Evolutionary conservation across 2,113 vertebrate genomes (phyloP).

Genomic region (Chionis minor): DNA sequence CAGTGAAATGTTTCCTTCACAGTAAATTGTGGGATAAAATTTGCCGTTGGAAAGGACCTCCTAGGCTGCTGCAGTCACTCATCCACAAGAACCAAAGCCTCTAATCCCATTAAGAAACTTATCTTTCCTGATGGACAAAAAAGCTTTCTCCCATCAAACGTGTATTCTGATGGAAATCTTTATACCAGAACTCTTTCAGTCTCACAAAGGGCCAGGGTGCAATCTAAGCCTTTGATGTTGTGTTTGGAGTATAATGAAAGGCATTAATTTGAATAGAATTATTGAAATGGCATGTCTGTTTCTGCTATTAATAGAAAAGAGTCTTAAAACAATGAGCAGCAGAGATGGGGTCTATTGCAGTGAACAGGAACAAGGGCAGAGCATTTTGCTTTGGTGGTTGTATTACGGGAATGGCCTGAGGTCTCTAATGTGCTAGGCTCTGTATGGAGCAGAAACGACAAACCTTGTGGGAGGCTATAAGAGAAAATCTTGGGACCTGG

Average conservation of each 20-base stretch:
- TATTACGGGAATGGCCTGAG: not conserved
- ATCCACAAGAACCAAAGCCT: slow-evolving; percentile 18
- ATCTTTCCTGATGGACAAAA: slow-evolving; percentile 53
- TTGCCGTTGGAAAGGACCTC: slow-evolving; percentile 15
- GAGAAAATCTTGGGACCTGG: not conserved
- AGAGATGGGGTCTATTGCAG: slow-evolving; percentile 34
- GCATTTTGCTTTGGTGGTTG: not conserved
- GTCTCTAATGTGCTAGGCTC: not conserved
- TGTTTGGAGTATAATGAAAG: slow-evolving; percentile 66
- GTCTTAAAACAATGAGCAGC: slow-evolving; percentile 54
- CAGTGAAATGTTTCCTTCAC: not conserved
- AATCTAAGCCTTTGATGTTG: slow-evolving; percentile 61
- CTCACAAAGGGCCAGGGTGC: slow-evolving; percentile 49
- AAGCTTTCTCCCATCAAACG: slow-evolving; percentile 54
- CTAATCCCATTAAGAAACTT: slow-evolving; percentile 58
- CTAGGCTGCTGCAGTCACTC: slow-evolving; percentile 18
- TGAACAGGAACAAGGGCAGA: slow-evolving; percentile 23
- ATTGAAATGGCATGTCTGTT: slow-evolving; percentile 65
- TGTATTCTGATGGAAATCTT: slow-evolving; percentile 65
- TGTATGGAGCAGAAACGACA: not conserved
- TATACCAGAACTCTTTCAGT: slow-evolving; percentile 25
- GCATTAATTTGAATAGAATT: slow-evolving; percentile 71
- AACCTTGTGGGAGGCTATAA: not conserved
- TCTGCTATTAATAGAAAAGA: slow-evolving; percentile 61
- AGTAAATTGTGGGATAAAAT: not conserved